Percentiles rank a stretch among this genome's conserved stretches.
Evolutionary conservation across 2,797 vertebrate genomes (phyloP).

Genomic region (Kryptopterus vitreolus): DNA sequence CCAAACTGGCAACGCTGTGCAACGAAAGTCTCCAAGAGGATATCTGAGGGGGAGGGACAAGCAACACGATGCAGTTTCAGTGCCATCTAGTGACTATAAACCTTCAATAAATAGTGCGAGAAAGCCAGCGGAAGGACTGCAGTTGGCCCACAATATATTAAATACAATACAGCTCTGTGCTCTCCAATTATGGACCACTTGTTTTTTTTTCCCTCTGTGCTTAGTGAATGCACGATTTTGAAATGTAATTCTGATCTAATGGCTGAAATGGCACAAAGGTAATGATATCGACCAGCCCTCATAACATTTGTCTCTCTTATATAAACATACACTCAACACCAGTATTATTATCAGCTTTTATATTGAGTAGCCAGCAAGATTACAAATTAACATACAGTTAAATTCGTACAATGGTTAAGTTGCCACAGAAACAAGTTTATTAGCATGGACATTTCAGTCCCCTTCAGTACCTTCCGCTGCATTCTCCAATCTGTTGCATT

Average conservation of each 20-base stretch:
- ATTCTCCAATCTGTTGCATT: background rate
- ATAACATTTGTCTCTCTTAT: background rate
- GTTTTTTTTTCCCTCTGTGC: background rate
- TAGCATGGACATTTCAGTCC: background rate
- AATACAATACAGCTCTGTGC: background rate
- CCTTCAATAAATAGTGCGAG: background rate
- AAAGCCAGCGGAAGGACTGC: background rate
- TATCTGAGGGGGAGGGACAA: background rate
- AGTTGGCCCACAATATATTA: background rate
- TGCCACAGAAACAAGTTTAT: background rate
- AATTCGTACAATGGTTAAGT: background rate
- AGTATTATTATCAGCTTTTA: background rate
- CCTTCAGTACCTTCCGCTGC: background rate
- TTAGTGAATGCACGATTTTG: background rate
- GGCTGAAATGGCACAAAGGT: background rate
- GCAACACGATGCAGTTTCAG: constrained; percentile 21
- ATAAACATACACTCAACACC: background rate
- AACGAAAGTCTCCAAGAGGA: background rate
- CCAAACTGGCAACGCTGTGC: constrained; percentile 21
- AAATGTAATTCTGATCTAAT: background rate
- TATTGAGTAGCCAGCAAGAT: background rate
- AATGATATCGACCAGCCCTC: background rate
- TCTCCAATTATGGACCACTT: background rate
- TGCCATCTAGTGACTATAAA: constrained; percentile 49
- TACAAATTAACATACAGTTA: background rate